These are phyloP conservation scores for Anthophora plumipes DNA, from an alignment of 2,888 invertebrate genomes.

Conservation along the genomic window DNA sequence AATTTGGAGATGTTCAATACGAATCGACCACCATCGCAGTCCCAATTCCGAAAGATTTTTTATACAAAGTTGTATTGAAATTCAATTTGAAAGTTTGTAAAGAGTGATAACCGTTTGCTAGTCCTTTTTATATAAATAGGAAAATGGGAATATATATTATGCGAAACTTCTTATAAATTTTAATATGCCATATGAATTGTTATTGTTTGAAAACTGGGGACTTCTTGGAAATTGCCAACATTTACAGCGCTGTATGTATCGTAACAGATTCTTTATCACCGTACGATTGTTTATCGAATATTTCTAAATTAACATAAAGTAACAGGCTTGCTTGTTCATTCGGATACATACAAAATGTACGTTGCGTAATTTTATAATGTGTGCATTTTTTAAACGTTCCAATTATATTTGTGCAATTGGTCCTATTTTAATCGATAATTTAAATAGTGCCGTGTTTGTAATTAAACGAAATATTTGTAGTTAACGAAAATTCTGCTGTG, in stretches of 20 bases:
- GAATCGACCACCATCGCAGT: constrained; percentile 20
- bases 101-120: constrained; percentile 26
- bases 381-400: constrained; percentile 27
- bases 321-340: constrained; percentile 20
- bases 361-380: constrained; percentile 32
- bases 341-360: constrained; percentile 1
- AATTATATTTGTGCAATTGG: constrained; percentile 38
- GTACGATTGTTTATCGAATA: constrained; percentile 8
- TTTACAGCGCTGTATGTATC: constrained; percentile 2
- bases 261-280: not conserved
- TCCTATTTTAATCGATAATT: constrained; percentile 46
- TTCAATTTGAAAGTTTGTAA: constrained; percentile 31
- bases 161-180: constrained; percentile 31
- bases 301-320: constrained; percentile 18
- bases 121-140: constrained; percentile 45
- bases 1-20: constrained; percentile 15
- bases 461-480: constrained; percentile 26
- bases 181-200: constrained; percentile 35
- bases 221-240: constrained; percentile 12
- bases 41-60: constrained; percentile 27
- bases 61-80: constrained; percentile 27
- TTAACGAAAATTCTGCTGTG: not conserved
- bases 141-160: constrained; percentile 23
- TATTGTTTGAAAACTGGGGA: constrained; percentile 35
- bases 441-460: constrained; percentile 20